Conservation (phyloP, 2,113 vertebrate species). For the cattle (Bos taurus) region DNA sequence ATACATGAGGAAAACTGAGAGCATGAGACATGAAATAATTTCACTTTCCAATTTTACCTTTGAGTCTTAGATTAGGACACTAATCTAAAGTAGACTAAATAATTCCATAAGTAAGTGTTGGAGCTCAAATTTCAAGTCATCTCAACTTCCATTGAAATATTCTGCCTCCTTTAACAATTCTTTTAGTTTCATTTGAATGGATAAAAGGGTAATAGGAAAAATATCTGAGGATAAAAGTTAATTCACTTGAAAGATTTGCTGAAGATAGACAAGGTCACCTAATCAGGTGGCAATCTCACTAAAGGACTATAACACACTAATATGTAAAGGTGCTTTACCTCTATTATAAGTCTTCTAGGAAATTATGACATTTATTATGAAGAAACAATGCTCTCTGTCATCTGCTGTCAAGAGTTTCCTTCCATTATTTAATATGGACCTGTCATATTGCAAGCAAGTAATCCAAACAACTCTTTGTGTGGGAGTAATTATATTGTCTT, state of each 20-base stretch:
- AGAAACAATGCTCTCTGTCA: conserved; percentile 22
- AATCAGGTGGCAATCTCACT: conserved; percentile 32
- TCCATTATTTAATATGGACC: conserved; percentile 34
- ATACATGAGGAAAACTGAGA: background rate
- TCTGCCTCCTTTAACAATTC: background rate
- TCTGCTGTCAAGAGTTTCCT: background rate
- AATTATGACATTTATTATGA: conserved; percentile 49
- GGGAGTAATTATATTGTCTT: conserved; percentile 25
- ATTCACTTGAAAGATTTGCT: background rate
- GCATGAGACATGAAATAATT: background rate
- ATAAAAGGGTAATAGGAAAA: background rate
- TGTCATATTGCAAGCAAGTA: conserved; percentile 38
- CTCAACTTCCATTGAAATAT: background rate
- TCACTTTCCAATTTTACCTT: background rate
- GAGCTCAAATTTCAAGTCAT: background rate
- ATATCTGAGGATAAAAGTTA: background rate
- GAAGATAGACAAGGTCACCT: background rate
- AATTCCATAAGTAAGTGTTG: background rate
- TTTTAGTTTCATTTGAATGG: background rate
- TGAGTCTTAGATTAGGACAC: background rate
- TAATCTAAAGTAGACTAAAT: background rate
- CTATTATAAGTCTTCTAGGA: background rate
- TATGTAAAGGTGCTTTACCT: background rate
- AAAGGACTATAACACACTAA: background rate
- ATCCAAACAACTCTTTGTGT: conserved; percentile 47